phyloP scores from a whole-genome alignment of 2,888 invertebrate species.

The Ichneumoninae sp. region DNA sequence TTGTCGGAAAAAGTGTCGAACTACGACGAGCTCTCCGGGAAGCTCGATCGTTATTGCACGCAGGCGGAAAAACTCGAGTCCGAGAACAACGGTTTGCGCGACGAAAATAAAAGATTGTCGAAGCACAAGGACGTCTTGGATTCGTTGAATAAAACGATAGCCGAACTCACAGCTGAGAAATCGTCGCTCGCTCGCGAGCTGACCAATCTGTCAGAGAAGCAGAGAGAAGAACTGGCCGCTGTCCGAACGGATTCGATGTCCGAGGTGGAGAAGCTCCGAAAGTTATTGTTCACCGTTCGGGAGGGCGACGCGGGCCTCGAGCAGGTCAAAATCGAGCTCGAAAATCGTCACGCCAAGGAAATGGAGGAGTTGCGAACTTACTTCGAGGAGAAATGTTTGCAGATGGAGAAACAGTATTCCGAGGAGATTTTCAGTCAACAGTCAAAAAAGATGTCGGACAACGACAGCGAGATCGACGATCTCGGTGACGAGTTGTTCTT shows the following conservation, averaged over 20 bases:
- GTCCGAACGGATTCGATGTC: constrained; percentile 71
- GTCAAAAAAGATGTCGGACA: constrained; percentile 86
- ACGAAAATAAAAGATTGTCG: constrained; percentile 71
- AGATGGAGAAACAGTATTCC: constrained; percentile 92
- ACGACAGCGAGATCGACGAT: constrained; percentile 83
- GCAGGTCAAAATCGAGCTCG: constrained; percentile 86
- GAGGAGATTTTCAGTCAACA: constrained; percentile 89
- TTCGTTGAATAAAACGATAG: constrained; percentile 70
- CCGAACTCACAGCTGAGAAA: constrained; percentile 73
- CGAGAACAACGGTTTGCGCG: constrained; percentile 70
- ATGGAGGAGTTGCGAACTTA: constrained; percentile 92
- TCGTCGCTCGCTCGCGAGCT: constrained; percentile 71
- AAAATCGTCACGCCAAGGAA: constrained; percentile 89
- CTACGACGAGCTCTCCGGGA: constrained; percentile 73
- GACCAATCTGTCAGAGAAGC: constrained; percentile 69
- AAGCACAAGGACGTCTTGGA: constrained; percentile 65
- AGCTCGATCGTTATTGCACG: constrained; percentile 68
- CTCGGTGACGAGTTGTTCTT: constrained; percentile 83
- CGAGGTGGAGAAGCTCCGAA: constrained; percentile 85
- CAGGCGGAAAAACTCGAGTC: constrained; percentile 67
- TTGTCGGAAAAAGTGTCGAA: constrained; percentile 69
- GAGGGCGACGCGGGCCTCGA: constrained; percentile 86
- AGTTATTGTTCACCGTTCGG: constrained; percentile 86
- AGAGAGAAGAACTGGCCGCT: constrained; percentile 72
- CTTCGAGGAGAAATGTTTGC: constrained; percentile 92